Percentiles rank a stretch among this genome's conserved stretches.
Conservation (phyloP, 2,888 invertebrate species). For the Pachydiplax longipennis region DNA sequence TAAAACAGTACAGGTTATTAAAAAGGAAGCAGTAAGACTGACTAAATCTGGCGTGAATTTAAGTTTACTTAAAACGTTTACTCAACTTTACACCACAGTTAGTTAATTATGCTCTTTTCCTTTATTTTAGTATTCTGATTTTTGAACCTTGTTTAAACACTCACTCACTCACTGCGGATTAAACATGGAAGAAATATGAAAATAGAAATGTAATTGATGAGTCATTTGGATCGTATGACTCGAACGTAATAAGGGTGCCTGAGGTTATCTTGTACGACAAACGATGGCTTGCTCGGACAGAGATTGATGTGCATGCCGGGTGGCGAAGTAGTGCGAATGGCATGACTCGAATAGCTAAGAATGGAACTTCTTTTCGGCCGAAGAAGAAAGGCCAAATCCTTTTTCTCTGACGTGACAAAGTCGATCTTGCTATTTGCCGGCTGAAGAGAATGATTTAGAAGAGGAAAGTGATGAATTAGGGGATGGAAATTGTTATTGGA, state of each 20-base stretch:
- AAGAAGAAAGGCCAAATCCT: not conserved
- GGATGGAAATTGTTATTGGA: not conserved
- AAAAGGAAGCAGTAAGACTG: too few relatives aligned
- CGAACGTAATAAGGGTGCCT: constrained; percentile 19
- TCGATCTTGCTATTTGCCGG: not conserved
- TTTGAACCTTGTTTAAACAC: too few relatives aligned
- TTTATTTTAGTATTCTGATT: too few relatives aligned
- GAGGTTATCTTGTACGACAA: constrained; percentile 17
- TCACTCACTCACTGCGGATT: too few relatives aligned
- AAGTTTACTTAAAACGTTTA: too few relatives aligned
- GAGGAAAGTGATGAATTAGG: not conserved
- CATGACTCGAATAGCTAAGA: not conserved
- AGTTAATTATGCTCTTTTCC: too few relatives aligned
- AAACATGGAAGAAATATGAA: not conserved
- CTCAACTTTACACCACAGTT: too few relatives aligned
- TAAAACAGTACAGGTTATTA: too few relatives aligned
- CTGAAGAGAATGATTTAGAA: not conserved
- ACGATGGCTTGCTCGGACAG: not conserved
- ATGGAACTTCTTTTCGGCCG: not conserved
- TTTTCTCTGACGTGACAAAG: not conserved
- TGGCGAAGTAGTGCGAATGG: not conserved
- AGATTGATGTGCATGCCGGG: not conserved
- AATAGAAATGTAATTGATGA: too few relatives aligned
- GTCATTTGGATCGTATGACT: not conserved
- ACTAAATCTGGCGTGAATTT: too few relatives aligned